A percentile compares a stretch with the other conserved stretches of the same genome.
These are phyloP conservation scores for Lepus americanus DNA, from an alignment of 2,113 vertebrate genomes.

Conservation along the genomic window DNA sequence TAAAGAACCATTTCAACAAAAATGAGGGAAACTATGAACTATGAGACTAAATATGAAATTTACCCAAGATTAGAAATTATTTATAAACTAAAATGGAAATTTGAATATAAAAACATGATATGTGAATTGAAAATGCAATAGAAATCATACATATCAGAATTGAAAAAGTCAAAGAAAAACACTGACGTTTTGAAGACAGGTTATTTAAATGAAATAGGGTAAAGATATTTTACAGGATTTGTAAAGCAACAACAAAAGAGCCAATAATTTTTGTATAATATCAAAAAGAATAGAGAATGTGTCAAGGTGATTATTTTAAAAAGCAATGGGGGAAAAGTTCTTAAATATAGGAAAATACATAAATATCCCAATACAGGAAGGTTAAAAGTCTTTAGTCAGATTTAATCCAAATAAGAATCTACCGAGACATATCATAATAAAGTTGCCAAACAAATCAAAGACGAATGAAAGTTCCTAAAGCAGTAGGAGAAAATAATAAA, in stretches of 20 bases:
- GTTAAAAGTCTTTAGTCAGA: background rate
- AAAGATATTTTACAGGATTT: background rate
- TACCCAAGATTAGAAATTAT: background rate
- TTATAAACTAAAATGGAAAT: no score
- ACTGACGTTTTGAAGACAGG: background rate
- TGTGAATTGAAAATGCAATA: background rate
- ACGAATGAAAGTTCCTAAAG: background rate
- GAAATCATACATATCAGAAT: background rate
- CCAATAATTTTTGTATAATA: no score
- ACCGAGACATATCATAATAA: background rate
- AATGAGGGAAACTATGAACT: background rate
- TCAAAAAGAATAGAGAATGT: background rate
- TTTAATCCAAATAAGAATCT: background rate
- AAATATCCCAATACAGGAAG: background rate
- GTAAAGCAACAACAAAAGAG: background rate
- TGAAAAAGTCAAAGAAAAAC: background rate
- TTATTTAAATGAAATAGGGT: background rate
- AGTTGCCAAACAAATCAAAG: background rate
- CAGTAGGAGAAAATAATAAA: background rate
- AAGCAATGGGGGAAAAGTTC: background rate
- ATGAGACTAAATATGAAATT: background rate
- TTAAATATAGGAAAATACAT: background rate
- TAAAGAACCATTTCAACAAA: background rate
- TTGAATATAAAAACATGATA: background rate
- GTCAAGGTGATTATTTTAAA: background rate